phyloP scores from a whole-genome alignment of 64 coral and sea anemone genomes.

The Hydrozoanthus tunicans region DNA sequence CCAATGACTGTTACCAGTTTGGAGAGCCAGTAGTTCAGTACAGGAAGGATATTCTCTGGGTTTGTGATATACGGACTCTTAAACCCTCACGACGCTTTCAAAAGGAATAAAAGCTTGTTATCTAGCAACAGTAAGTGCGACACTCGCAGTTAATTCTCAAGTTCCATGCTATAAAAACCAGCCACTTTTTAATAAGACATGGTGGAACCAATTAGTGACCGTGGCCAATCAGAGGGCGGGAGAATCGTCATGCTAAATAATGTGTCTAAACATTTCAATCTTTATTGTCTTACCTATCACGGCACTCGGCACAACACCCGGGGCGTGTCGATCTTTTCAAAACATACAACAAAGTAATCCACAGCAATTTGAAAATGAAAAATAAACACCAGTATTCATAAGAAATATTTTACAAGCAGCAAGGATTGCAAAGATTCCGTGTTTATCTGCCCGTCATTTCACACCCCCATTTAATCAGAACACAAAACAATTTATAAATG shows the following conservation, averaged over 20 bases:
- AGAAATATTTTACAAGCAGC: conserved; percentile 34
- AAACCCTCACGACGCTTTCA: conserved; percentile 71
- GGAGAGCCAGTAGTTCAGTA: conserved; percentile 62
- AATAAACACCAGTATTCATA: conserved; percentile 67
- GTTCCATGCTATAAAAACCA: conserved; percentile 85
- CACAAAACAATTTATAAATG: conserved; percentile 94
- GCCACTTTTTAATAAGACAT: conserved; percentile 99
- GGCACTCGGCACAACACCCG: conserved; percentile 87
- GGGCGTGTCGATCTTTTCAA: conserved; percentile 99
- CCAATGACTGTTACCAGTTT: conserved; percentile 16
- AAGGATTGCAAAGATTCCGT: conserved; percentile 55
- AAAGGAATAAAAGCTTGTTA: conserved; percentile 60
- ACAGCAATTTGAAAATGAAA: conserved; percentile 93
- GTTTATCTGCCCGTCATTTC: conserved; percentile 67
- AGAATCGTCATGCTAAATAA: conserved; percentile 96
- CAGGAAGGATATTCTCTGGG: conserved; percentile 72
- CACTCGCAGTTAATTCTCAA: conserved; percentile 87
- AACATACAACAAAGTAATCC: conserved; percentile 98
- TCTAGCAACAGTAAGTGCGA: conserved; percentile 52
- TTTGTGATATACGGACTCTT: conserved; percentile 44
- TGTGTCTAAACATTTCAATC: conserved; percentile 99
- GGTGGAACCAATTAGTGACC: conserved; percentile 96
- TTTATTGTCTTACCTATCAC: conserved; percentile 98
- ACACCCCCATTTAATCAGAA: conserved; percentile 91
- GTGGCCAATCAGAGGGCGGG: conserved; percentile 86